A percentile compares a stretch with the other conserved stretches of the same genome.
Conservation (phyloP, 2,888 invertebrate genomes). For the Scrobipalpa atriplicella region DNA sequence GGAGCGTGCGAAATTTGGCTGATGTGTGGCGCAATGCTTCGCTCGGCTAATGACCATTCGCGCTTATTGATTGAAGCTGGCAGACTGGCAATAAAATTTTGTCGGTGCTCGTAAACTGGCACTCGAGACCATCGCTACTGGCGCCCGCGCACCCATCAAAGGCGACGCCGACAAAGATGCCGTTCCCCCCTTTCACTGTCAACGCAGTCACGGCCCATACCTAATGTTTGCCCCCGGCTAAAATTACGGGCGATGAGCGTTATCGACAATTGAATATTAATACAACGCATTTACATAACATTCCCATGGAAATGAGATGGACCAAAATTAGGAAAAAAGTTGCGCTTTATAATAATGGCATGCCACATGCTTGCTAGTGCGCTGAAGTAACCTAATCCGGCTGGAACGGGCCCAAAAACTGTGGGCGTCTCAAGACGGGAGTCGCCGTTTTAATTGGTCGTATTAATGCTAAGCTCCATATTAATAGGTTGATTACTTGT, state of each 20-base stretch:
- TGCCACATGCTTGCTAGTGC: conserved; percentile 44
- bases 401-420: conserved; percentile 81
- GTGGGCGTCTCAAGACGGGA: conserved; percentile 75
- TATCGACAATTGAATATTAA: conserved; percentile 74
- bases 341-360: conserved; percentile 38
- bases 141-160: conserved; percentile 76
- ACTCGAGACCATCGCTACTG: conserved; percentile 68
- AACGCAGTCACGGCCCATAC: conserved; percentile 74
- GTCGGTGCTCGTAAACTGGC: conserved; percentile 76
- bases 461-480: conserved; percentile 77
- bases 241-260: conserved; percentile 70
- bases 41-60: conserved; percentile 57
- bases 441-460: conserved; percentile 79
- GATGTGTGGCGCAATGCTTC: conserved; percentile 46
- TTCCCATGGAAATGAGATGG: conserved; percentile 47
- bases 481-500: conserved; percentile 81
- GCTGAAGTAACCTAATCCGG: conserved; percentile 68
- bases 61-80: conserved; percentile 68
- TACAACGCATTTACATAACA: conserved; percentile 63
- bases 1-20: conserved; percentile 50
- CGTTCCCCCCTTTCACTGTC: conserved; percentile 67
- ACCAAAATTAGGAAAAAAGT: conserved; percentile 47
- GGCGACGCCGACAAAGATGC: conserved; percentile 69
- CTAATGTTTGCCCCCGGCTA: conserved; percentile 66
- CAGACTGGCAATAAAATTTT: conserved; percentile 69